These are phyloP conservation scores for Punctoribates punctum DNA, from an alignment of 2,888 invertebrate species.

Conservation along the genomic window DNA sequence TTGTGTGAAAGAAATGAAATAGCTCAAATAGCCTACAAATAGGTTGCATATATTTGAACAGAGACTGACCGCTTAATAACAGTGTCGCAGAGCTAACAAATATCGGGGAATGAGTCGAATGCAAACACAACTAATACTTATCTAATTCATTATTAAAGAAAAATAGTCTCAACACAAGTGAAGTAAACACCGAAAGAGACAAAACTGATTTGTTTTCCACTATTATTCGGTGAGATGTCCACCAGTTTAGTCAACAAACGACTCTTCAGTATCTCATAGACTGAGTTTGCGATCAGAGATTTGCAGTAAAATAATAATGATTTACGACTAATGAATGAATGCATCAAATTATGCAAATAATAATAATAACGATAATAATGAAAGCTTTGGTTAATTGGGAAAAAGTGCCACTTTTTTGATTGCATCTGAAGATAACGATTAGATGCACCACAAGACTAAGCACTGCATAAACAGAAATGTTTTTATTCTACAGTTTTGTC, in stretches of 20 bases:
- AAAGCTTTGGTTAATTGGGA: background rate
- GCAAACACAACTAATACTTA: constrained; percentile 11
- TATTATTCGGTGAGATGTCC: background rate
- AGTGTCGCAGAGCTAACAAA: background rate
- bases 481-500: constrained; percentile 1
- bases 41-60: too few relatives aligned
- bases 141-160: constrained; percentile 20
- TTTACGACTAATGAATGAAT: too few relatives aligned
- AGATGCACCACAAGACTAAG: background rate
- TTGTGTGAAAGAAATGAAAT: too few relatives aligned
- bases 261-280: too few relatives aligned
- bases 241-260: too few relatives aligned
- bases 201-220: background rate
- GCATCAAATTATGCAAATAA: constrained; percentile 4
- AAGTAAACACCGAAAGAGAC: background rate
- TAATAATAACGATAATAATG: background rate
- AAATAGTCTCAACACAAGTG: background rate
- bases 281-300: background rate
- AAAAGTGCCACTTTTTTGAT: background rate
- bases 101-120: background rate
- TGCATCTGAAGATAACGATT: background rate
- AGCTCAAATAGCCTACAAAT: too few relatives aligned
- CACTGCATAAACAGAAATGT: constrained; percentile 2
- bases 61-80: background rate
- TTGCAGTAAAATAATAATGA: too few relatives aligned